These are phyloP conservation scores for Athalia rosae DNA, from an alignment of 2,888 invertebrate genomes.

Conservation along the genomic window DNA sequence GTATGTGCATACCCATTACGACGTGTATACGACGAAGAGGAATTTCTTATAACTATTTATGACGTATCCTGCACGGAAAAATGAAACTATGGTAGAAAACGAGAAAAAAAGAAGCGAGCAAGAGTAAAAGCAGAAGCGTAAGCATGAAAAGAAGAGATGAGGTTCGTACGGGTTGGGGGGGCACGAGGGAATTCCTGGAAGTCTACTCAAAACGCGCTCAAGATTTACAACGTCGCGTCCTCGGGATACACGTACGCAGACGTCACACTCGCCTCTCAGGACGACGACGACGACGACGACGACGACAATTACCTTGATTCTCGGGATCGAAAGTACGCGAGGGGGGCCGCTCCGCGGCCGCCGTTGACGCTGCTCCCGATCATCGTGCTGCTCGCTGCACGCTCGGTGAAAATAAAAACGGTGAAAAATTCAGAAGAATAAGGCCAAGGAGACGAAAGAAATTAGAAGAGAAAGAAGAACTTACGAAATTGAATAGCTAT, in stretches of 20 bases:
- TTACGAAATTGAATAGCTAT: too few relatives aligned
- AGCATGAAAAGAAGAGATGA: not conserved
- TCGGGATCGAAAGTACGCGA: constrained; percentile 23
- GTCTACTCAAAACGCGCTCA: constrained; percentile 41
- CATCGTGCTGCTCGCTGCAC: not conserved
- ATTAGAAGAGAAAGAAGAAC: too few relatives aligned
- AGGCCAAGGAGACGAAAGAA: not conserved
- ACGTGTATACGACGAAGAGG: not conserved
- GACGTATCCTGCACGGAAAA: not conserved
- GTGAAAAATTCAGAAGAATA: not conserved
- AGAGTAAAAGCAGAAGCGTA: not conserved
- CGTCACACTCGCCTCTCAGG: constrained; percentile 1
- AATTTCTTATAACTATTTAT: constrained; percentile 6
- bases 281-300: not conserved
- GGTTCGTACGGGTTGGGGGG: not conserved
- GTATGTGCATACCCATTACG: too few relatives aligned
- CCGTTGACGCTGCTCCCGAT: not conserved
- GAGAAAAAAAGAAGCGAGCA: not conserved
- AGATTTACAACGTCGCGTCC: constrained; percentile 40
- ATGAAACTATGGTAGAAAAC: too few relatives aligned
- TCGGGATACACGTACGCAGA: constrained; percentile 4
- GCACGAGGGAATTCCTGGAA: constrained; percentile 26
- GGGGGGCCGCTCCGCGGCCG: constrained; percentile 22
- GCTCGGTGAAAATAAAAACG: not conserved
- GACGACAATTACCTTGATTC: constrained; percentile 38